Percentiles rank a stretch among this genome's conserved stretches.
phyloP scores from a whole-genome alignment of 2,113 vertebrate genomes.

The Amazona guildingii region DNA sequence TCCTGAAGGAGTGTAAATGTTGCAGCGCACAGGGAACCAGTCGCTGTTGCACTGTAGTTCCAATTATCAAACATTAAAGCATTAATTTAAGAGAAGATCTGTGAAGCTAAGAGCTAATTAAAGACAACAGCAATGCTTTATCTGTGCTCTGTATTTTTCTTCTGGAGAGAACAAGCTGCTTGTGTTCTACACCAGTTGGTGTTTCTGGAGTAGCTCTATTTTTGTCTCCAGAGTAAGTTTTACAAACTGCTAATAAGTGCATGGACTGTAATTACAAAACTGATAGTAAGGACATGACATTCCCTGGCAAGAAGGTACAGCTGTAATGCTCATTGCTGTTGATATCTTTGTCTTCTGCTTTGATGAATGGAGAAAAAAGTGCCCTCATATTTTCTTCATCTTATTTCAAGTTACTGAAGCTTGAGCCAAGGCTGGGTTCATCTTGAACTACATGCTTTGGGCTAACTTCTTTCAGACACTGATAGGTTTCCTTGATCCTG shows the following conservation, averaged over 20 bases:
- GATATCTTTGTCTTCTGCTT: background rate
- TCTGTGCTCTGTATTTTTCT: background rate
- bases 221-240: background rate
- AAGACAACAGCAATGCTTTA: background rate
- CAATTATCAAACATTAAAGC: background rate
- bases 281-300: background rate
- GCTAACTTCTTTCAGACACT: background rate
- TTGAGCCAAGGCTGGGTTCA: background rate
- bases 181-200: background rate
- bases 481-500: background rate
- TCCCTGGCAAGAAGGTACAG: background rate
- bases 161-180: background rate
- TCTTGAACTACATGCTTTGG: background rate
- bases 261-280: background rate
- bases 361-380: background rate
- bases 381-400: fast-evolving
- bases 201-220: background rate
- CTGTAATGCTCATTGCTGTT: background rate
- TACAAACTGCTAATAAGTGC: background rate
- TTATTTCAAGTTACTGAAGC: background rate
- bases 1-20: background rate
- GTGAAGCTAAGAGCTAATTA: background rate
- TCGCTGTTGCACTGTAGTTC: background rate
- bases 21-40: background rate
- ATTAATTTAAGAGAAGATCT: background rate